Evolutionary conservation across 1,140 invertebrate species (phyloP).

Genomic region (Philaenus spumarius): DNA sequence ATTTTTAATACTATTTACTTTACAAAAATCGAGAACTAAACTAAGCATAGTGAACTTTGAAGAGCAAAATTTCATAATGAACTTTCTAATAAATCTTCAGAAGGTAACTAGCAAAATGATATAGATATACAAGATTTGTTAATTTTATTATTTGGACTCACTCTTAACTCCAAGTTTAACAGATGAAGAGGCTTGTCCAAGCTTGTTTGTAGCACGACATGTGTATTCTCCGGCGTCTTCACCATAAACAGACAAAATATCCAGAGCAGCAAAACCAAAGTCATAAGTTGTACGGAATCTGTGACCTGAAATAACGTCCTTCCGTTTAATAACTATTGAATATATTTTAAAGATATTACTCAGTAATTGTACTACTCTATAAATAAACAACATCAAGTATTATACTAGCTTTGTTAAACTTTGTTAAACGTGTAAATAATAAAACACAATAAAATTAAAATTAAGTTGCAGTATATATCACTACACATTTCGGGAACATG

Average conservation of each 20-base stretch:
- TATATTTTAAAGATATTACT: neutral
- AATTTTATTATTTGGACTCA: conserved; percentile 50
- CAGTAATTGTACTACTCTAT: conserved; percentile 25
- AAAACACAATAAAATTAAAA: too few relatives aligned
- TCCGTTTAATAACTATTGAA: conserved; percentile 43
- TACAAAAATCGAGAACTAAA: too few relatives aligned
- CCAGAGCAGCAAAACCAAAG: conserved; percentile 91
- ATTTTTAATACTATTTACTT: too few relatives aligned
- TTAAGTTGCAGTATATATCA: too few relatives aligned
- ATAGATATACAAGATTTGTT: too few relatives aligned
- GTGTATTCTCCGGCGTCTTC: conserved; percentile 92
- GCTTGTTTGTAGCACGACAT: conserved; percentile 80
- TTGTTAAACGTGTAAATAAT: too few relatives aligned
- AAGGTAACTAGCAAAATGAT: too few relatives aligned
- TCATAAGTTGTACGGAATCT: conserved; percentile 88
- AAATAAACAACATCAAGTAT: conserved; percentile 36
- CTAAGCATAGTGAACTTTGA: too few relatives aligned
- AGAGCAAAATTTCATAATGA: too few relatives aligned
- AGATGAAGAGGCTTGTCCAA: conserved; percentile 72
- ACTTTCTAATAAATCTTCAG: too few relatives aligned
- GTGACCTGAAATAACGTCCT: conserved; percentile 51
- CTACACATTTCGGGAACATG: too few relatives aligned
- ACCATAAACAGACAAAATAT: conserved; percentile 86
- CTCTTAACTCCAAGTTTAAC: conserved; percentile 75
- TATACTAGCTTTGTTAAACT: conserved; percentile 29